These are phyloP conservation scores for Hoplias malabaricus DNA, from an alignment of 2,113 vertebrate species.

Conservation along the genomic window DNA sequence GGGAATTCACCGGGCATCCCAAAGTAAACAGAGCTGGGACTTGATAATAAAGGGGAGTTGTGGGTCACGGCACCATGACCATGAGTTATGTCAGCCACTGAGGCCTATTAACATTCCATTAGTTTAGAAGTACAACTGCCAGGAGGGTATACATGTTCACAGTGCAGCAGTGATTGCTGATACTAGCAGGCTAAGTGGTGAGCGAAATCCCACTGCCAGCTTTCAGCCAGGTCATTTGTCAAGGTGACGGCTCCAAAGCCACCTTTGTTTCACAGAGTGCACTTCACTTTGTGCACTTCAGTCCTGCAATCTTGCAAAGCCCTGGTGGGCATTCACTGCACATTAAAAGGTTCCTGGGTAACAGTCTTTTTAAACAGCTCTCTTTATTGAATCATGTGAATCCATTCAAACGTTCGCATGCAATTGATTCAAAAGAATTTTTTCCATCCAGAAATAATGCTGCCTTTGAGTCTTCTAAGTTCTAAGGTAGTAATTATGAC, in stretches of 20 bases:
- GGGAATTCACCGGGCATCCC: background rate
- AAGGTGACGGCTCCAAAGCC: background rate
- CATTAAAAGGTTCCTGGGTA: conserved; percentile 1
- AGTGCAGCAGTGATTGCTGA: background rate
- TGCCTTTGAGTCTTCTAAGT: too few species aligned
- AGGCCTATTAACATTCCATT: conserved; percentile 65
- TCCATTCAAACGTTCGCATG: background rate
- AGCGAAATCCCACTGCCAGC: background rate
- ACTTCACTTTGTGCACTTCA: conserved; percentile 2
- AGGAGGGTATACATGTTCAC: background rate
- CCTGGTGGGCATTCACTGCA: background rate
- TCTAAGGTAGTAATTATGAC: too few species aligned
- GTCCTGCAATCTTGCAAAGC: background rate
- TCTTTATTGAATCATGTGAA: background rate
- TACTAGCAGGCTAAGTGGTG: background rate
- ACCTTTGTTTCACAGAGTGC: background rate
- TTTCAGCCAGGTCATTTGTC: background rate
- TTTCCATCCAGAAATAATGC: too few species aligned
- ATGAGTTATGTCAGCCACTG: conserved; percentile 51
- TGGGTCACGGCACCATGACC: background rate
- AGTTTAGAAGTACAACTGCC: conserved; percentile 47
- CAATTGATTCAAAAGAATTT: background rate
- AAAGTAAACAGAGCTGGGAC: background rate
- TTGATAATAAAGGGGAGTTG: background rate
- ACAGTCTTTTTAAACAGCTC: background rate